Conservation (phyloP, 1,140 invertebrate species). For the Triops cancriformis region DNA sequence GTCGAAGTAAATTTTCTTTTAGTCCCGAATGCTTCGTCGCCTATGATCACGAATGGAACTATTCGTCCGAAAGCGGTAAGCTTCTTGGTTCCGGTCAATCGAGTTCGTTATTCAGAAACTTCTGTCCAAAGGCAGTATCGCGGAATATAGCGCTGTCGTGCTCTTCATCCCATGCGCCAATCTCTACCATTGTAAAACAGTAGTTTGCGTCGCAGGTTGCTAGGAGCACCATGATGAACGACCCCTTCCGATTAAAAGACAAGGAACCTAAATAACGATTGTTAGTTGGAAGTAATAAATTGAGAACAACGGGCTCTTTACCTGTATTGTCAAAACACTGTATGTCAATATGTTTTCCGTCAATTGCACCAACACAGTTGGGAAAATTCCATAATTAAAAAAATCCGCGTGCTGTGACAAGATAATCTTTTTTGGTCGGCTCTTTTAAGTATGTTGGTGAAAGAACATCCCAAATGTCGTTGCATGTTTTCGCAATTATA, state of each 20-base stretch:
- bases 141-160: conserved; percentile 36
- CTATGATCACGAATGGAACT: conserved; percentile 35
- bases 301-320: conserved; percentile 34
- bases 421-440: conserved; percentile 31
- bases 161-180: conserved; percentile 37
- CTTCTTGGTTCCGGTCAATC: conserved; percentile 27
- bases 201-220: conserved; percentile 39
- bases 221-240: conserved; percentile 37
- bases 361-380: conserved; percentile 38
- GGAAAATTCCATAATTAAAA: conserved; percentile 37
- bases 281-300: conserved; percentile 35
- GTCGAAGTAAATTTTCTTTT: conserved; percentile 37
- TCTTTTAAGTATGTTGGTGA: conserved; percentile 28
- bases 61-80: conserved; percentile 24
- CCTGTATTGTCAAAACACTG: conserved; percentile 35
- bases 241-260: conserved; percentile 28
- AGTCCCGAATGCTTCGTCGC: conserved; percentile 40
- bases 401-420: conserved; percentile 35
- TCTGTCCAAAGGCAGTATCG: conserved; percentile 32
- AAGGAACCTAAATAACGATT: neutral
- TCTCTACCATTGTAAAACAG: conserved; percentile 37
- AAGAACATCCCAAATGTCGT: conserved; percentile 30
- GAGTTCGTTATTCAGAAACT: conserved; percentile 29
- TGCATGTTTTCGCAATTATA: conserved; percentile 31
- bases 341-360: conserved; percentile 41